Conservation (phyloP, 2,888 invertebrate genomes). For the Invenusta paracnida region DNA sequence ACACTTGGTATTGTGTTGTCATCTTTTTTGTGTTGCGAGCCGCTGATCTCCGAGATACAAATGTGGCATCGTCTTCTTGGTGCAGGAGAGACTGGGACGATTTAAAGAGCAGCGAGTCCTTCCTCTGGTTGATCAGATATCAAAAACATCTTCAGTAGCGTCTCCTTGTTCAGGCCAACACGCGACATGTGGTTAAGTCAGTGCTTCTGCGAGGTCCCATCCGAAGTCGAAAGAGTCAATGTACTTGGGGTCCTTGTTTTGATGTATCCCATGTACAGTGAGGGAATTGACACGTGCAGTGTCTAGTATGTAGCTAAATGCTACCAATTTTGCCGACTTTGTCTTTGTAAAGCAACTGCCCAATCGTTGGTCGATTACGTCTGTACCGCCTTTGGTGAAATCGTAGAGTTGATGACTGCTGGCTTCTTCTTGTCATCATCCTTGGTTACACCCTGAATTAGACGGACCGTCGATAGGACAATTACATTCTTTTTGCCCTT, state of each 20-base stretch:
- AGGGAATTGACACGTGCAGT: constrained; percentile 1
- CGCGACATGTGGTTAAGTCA: not conserved
- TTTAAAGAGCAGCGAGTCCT: no score
- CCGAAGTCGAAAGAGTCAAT: constrained; percentile 22
- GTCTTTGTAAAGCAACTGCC: not conserved
- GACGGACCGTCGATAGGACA: not conserved
- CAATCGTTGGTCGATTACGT: not conserved
- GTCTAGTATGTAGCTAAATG: constrained; percentile 17
- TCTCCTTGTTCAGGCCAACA: not conserved
- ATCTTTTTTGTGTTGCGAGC: no score
- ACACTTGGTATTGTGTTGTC: no score
- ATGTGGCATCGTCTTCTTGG: no score
- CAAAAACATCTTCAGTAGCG: constrained; percentile 1
- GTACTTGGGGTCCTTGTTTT: constrained; percentile 5
- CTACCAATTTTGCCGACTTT: not conserved
- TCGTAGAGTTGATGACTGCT: constrained; percentile 14
- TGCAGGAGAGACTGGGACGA: no score
- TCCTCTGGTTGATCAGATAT: not conserved
- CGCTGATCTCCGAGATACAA: no score
- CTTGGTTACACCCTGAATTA: constrained; percentile 14
- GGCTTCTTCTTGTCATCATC: constrained; percentile 30
- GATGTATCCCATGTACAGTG: not conserved
- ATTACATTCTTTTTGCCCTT: constrained; percentile 21
- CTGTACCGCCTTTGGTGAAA: constrained; percentile 23
- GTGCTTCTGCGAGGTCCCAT: constrained; percentile 22